Evolutionary conservation across 2,113 vertebrate species (phyloP).

Genomic region (Cromileptes altivelis): DNA sequence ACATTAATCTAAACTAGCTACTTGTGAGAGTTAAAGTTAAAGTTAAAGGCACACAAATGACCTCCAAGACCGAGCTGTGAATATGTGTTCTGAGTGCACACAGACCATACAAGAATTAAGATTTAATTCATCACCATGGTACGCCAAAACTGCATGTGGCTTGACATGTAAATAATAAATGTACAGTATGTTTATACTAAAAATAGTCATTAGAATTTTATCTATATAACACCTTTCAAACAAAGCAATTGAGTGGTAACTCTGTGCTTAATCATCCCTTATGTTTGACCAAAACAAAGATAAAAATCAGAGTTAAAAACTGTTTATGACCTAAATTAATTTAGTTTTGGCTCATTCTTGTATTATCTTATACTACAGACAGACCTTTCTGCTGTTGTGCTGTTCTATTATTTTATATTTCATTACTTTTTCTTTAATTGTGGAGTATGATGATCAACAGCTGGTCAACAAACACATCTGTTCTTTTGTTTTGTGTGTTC

Average conservation of each 20-base stretch:
- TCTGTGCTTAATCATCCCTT: neutral
- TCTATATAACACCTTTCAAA: too few relatives aligned
- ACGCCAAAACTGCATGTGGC: too few relatives aligned
- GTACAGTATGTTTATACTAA: neutral
- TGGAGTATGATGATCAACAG: neutral
- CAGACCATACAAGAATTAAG: neutral
- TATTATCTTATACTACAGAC: too few relatives aligned
- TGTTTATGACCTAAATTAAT: neutral
- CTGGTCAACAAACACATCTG: neutral
- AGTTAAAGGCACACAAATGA: too few relatives aligned
- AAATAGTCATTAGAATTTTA: too few relatives aligned
- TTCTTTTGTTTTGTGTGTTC: neutral
- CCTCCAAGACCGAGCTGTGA: too few relatives aligned
- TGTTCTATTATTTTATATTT: neutral
- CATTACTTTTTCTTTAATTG: neutral
- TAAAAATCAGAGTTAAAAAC: neutral
- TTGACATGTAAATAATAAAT: neutral
- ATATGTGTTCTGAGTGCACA: neutral
- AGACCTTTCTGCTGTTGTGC: neutral
- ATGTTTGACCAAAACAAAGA: neutral
- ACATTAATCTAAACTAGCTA: neutral
- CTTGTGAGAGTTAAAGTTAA: too few relatives aligned
- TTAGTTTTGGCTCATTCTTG: neutral
- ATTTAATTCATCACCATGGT: neutral
- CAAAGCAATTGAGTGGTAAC: too few relatives aligned